phyloP scores from a whole-genome alignment of 2,113 vertebrate species.

The Chlorodrepanis virens region DNA sequence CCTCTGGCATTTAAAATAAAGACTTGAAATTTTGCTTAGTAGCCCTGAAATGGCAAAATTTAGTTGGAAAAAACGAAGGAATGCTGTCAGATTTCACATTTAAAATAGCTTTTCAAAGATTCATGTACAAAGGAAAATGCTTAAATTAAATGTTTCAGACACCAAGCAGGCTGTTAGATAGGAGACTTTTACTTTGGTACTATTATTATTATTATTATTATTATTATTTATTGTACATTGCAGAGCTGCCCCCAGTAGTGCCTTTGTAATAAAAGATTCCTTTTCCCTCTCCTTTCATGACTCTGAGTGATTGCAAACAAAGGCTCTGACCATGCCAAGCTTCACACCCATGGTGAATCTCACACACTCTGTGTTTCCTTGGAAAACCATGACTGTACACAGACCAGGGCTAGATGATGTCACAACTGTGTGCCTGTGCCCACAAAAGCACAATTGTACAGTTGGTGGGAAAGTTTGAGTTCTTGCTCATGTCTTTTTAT shows the following conservation, averaged over 20 bases:
- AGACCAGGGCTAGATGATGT: background rate
- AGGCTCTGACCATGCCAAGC: background rate
- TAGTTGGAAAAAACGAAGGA: background rate
- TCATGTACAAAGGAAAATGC: background rate
- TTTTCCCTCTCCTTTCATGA: background rate
- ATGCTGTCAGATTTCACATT: background rate
- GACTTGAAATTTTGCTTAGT: background rate
- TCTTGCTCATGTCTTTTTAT: background rate
- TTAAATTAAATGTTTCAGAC: background rate
- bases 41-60: background rate
- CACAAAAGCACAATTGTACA: accelerated
- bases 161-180: background rate
- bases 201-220: background rate
- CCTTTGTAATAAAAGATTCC: background rate
- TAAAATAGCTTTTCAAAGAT: background rate
- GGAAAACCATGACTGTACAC: background rate
- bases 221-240: background rate
- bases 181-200: background rate
- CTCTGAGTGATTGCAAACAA: background rate
- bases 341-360: background rate
- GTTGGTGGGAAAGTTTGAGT: background rate
- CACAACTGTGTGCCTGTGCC: background rate
- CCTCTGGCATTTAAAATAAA: background rate
- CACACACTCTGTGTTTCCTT: background rate
- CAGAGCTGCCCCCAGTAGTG: background rate